Percentiles rank a stretch among this genome's conserved stretches.
These are phyloP conservation scores for Tenthredo mesomela DNA, from an alignment of 2,888 invertebrate genomes.

Conservation along the genomic window DNA sequence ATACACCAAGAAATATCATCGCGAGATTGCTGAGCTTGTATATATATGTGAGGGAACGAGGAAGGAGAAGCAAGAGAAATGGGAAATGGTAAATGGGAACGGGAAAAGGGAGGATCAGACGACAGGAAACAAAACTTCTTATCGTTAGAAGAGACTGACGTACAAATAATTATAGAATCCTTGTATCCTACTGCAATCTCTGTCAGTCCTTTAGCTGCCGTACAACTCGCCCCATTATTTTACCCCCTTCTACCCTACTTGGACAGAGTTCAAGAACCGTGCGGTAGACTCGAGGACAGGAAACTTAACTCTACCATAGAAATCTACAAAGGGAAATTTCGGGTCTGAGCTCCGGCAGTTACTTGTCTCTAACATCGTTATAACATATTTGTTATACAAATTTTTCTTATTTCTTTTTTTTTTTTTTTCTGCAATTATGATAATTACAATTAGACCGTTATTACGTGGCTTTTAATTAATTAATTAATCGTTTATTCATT, in stretches of 20 bases:
- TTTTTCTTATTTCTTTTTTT: neutral
- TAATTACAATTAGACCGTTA: neutral
- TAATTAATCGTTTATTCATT: neutral
- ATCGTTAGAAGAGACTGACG: conserved; percentile 17
- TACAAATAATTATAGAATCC: conserved; percentile 61
- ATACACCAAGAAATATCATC: conserved; percentile 28
- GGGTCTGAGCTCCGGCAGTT: neutral
- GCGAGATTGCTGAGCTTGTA: conserved; percentile 54
- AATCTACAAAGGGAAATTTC: conserved; percentile 27
- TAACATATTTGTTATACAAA: neutral
- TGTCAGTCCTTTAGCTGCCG: conserved; percentile 43
- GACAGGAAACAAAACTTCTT: conserved; percentile 47
- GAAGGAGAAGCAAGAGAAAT: conserved; percentile 54
- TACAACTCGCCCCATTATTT: conserved; percentile 32
- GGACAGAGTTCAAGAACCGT: conserved; percentile 44
- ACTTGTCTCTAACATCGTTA: neutral
- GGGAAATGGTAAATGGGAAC: conserved; percentile 32
- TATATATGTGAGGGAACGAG: neutral
- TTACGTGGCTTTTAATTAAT: neutral
- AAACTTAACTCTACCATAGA: conserved; percentile 27
- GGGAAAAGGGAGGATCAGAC: conserved; percentile 53
- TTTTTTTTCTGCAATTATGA: neutral
- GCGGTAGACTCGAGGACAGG: conserved; percentile 17
- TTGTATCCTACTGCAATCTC: conserved; percentile 43
- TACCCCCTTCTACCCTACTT: neutral